Percentiles rank a stretch among this genome's conserved stretches.
phyloP scores from a whole-genome alignment of 2,113 vertebrate genomes.

The Thryonomys swinderianus region DNA sequence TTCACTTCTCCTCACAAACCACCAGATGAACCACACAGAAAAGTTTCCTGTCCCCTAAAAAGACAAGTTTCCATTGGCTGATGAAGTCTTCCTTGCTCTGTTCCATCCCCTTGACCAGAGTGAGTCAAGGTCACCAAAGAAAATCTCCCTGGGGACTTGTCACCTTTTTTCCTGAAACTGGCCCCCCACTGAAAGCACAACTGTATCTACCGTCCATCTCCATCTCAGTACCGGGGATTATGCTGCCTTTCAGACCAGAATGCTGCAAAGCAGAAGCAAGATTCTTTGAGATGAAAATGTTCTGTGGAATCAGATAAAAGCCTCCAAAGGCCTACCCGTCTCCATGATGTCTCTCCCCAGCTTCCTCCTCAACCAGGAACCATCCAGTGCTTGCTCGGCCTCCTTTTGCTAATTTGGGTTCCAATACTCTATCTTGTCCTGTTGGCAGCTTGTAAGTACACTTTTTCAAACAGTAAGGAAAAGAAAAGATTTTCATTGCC shows the following conservation, averaged over 20 bases:
- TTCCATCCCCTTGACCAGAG: not conserved
- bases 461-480: not conserved
- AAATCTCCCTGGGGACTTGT: constrained; percentile 35
- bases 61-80: constrained; percentile 74
- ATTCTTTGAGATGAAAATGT: not conserved
- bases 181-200: not conserved
- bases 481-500: not conserved
- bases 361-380: not conserved
- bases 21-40: constrained; percentile 59
- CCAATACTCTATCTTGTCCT: not conserved
- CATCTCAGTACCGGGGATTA: not conserved
- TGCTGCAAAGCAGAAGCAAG: not conserved
- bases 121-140: constrained; percentile 41
- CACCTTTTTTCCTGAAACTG: constrained; percentile 6
- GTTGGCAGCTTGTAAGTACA: not conserved
- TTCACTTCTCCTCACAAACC: constrained; percentile 62
- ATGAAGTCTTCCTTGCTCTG: constrained; percentile 62
- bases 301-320: not conserved
- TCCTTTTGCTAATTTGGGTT: not conserved
- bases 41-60: constrained; percentile 63
- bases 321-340: not conserved
- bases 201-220: not conserved
- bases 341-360: not conserved
- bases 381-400: not conserved
- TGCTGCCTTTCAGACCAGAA: not conserved